Evolutionary conservation across 2,113 vertebrate species (phyloP), one percentile per base, ranked within the genome.

Genomic region (Tetrao urogallus): DNA sequence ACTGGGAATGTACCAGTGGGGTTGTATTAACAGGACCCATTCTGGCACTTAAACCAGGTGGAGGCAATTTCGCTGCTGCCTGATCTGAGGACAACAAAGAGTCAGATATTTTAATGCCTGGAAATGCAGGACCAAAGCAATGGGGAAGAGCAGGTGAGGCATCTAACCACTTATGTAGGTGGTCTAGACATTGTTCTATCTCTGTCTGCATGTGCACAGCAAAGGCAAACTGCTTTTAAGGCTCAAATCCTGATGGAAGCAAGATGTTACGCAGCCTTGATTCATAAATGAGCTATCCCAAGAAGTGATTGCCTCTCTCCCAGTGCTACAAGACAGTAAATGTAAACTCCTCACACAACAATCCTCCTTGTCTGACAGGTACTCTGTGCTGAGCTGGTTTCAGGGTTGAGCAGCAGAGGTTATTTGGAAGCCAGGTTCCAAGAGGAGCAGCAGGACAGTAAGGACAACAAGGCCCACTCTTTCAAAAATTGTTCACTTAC

Each of bases 391-490:
- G 65, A 93, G 73, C 34, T 36, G 38, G 58, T 88, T 93, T 67
- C 79, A 67, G 72, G 43, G 64, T 12, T 52, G 64, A 66, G 50
- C 10, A 88, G 64, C 77, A 93, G 65, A 66, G 79, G 76, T 67
- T 54, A 84, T 66, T 77, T 97, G 93, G 82, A 96, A 96, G 80
- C 48, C 69, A 89, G 81, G 73, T 82, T 94, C 74, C 84, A 38
- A 17, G 65, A 78, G 89, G 83, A 43, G 86, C 70, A 66, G 75
- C 52, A 48, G 28, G 47, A 79, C 50, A 48, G 21, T 19, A 57
- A 60, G 25, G 34, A 66, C 45, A 34, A 56, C 54, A 58, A 48
- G 6, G 54, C 36, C 54, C 50, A 32, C 10, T 69, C 81, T 87
- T 75, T 94, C 34, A 57, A 89, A 89, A 63, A 58, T 71, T 82